phyloP scores from a whole-genome alignment of 1,140 invertebrate species.

The Acromyrmex charruanus region DNA sequence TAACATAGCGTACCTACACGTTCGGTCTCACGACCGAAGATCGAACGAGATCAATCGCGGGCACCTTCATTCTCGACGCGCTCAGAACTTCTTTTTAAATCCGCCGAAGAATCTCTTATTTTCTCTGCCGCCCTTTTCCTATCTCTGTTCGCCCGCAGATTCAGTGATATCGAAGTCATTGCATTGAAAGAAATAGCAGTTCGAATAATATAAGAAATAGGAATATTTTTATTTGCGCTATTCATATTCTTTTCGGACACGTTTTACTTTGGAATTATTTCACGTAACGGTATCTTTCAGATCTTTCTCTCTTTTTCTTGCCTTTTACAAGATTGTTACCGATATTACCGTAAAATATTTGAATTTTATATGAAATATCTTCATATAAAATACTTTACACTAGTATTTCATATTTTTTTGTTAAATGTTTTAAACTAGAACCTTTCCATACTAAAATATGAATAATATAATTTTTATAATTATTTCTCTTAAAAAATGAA shows the following conservation, averaged over 20 bases:
- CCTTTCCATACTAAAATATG: background rate
- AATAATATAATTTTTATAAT: background rate
- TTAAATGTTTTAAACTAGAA: background rate
- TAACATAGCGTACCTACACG: constrained; percentile 48
- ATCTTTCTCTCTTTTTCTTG: background rate
- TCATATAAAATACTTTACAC: background rate
- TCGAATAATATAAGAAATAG: background rate
- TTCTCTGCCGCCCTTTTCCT: background rate
- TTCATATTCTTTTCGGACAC: background rate
- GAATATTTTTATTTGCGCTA: background rate
- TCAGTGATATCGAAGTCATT: background rate
- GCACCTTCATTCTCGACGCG: constrained; percentile 20
- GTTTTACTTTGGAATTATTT: background rate
- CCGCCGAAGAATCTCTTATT: constrained; percentile 28
- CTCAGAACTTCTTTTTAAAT: constrained; percentile 44
- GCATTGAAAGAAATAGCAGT: background rate
- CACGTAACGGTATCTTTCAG: background rate
- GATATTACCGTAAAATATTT: background rate
- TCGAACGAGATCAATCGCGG: constrained; percentile 53
- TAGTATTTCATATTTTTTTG: background rate
- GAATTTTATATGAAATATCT: background rate
- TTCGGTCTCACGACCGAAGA: constrained; percentile 32
- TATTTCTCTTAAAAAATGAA: background rate
- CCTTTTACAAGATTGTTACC: background rate
- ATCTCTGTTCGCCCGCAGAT: constrained; percentile 12